Evolutionary conservation across 2,888 invertebrate species (phyloP).

Genomic region (Heliconius hortense): DNA sequence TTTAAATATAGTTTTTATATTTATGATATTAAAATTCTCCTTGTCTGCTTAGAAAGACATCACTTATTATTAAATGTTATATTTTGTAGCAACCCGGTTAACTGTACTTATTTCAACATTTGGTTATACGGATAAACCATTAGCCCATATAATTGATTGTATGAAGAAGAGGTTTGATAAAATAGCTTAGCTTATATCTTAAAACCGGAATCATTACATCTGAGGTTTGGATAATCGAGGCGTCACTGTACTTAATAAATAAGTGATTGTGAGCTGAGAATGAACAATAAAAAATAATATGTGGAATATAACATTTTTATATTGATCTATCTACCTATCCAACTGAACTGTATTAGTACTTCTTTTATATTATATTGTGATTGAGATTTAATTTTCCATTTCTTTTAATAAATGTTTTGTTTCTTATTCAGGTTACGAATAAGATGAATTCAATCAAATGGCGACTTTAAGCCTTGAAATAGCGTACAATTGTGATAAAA

Average conservation of each 20-base stretch:
- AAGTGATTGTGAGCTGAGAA: too few species aligned
- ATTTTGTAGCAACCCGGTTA: not conserved
- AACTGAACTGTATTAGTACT: not conserved
- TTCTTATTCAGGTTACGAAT: not conserved
- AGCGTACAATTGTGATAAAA: slow-evolving; percentile 8
- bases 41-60: not conserved
- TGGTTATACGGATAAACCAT: not conserved
- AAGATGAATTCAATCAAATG: not conserved
- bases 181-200: too few species aligned
- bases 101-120: not conserved
- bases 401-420: not conserved
- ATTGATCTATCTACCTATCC: too few species aligned
- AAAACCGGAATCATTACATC: too few species aligned
- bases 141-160: not conserved
- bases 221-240: too few species aligned
- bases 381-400: not conserved
- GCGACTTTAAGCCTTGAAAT: not conserved
- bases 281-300: too few species aligned
- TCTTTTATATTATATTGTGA: not conserved
- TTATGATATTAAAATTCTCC: not conserved
- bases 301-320: too few species aligned
- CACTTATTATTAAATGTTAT: not conserved
- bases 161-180: too few species aligned
- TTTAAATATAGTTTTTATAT: slow-evolving; percentile 6
- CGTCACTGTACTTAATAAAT: too few species aligned